Evolutionary conservation across 1,140 invertebrate species (phyloP).

Genomic region (Octopus sinensis): DNA sequence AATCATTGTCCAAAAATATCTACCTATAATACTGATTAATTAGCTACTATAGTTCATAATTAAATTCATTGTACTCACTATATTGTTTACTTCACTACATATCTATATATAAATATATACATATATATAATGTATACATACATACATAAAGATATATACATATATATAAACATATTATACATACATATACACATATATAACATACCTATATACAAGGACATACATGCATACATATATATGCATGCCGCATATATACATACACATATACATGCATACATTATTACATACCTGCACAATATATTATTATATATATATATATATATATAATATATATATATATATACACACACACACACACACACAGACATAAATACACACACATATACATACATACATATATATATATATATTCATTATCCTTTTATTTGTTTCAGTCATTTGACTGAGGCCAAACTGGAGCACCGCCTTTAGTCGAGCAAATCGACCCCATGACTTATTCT

Average conservation of each 20-base stretch:
- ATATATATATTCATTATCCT: neutral
- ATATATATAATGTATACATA: too few relatives aligned
- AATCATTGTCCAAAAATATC: too few relatives aligned
- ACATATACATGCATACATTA: conserved; percentile 18
- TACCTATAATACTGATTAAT: too few relatives aligned
- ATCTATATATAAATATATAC: too few relatives aligned
- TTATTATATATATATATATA: conserved; percentile 19
- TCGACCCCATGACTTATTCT: too few relatives aligned
- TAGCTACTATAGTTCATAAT: too few relatives aligned
- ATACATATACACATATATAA: neutral
- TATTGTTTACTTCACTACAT: too few relatives aligned
- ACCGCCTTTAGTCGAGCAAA: too few relatives aligned
- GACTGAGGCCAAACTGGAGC: too few relatives aligned
- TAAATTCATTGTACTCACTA: too few relatives aligned
- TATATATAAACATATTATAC: too few relatives aligned
- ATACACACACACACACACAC: conserved; percentile 15
- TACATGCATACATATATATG: neutral
- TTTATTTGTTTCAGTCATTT: neutral
- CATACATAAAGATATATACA: too few relatives aligned
- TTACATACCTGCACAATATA: conserved; percentile 18
- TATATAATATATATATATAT: conserved; percentile 4
- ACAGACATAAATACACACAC: neutral
- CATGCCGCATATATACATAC: neutral
- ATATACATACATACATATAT: conserved; percentile 22
- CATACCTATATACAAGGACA: neutral